phyloP scores from a whole-genome alignment of 1,140 invertebrate genomes.

The Polypedilum vanderplanki region DNA sequence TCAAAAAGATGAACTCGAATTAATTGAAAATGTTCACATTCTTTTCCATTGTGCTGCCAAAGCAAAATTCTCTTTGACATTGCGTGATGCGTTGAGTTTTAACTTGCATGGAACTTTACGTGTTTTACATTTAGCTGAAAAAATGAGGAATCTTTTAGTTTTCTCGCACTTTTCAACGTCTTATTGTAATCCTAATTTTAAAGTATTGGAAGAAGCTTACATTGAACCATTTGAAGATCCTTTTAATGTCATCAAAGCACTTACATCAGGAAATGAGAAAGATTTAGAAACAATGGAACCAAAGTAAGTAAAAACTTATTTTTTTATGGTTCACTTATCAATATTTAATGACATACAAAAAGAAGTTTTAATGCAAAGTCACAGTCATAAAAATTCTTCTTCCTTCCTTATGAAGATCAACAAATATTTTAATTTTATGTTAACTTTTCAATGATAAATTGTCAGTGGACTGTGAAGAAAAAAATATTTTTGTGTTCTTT shows the following conservation, averaged over 20 bases:
- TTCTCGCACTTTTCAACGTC: conserved; percentile 51
- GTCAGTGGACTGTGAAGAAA: too few relatives aligned
- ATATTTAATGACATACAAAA: too few relatives aligned
- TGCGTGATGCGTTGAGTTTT: conserved; percentile 55
- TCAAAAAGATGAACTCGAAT: conserved; percentile 47
- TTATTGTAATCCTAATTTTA: conserved; percentile 49
- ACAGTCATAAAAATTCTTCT: too few relatives aligned
- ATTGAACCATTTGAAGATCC: conserved; percentile 34
- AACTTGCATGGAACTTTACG: conserved; percentile 56
- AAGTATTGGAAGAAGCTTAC: conserved; percentile 46
- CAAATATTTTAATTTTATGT: too few relatives aligned
- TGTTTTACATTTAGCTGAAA: conserved; percentile 48
- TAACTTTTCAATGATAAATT: too few relatives aligned
- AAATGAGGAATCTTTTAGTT: conserved; percentile 53
- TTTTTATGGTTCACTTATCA: too few relatives aligned
- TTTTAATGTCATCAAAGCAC: neutral
- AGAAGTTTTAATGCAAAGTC: too few relatives aligned
- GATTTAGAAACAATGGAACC: neutral
- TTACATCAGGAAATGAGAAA: neutral
- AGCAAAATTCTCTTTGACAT: conserved; percentile 64
- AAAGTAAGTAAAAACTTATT: neutral
- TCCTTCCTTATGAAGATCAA: too few relatives aligned
- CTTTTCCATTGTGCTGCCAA: conserved; percentile 85
- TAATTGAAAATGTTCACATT: conserved; percentile 56
- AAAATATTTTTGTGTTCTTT: too few relatives aligned